These are phyloP conservation scores for Proisotoma minuta DNA, from an alignment of 2,888 invertebrate genomes.

Conservation along the genomic window DNA sequence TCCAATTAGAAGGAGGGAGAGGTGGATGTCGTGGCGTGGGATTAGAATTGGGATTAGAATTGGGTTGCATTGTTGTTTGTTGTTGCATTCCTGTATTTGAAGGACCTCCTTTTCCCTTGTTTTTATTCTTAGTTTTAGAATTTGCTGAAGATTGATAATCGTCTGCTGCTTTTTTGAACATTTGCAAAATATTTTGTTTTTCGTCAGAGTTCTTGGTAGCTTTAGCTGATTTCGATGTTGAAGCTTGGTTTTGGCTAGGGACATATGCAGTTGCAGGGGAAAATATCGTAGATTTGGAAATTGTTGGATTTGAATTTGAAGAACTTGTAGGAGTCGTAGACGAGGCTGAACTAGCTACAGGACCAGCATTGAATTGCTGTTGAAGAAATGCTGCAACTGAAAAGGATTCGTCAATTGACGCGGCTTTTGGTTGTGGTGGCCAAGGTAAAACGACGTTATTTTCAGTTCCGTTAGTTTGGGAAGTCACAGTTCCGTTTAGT, in stretches of 20 bases:
- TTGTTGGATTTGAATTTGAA: neutral
- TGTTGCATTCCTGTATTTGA: neutral
- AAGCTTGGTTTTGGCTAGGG: no score
- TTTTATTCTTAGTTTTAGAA: neutral
- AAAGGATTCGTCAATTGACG: slow-evolving; percentile 3
- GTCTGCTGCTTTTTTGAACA: neutral
- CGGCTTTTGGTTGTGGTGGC: slow-evolving; percentile 6
- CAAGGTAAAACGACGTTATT: no score
- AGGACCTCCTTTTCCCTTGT: neutral
- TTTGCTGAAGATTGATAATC: neutral
- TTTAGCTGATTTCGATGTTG: neutral
- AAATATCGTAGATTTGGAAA: neutral
- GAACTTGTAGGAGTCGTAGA: neutral
- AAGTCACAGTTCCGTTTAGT: no score
- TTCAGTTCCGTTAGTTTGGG: no score
- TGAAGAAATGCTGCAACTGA: slow-evolving; percentile 8
- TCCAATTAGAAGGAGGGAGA: neutral
- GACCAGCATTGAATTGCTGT: slow-evolving; percentile 5
- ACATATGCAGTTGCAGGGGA: slow-evolving; percentile 7
- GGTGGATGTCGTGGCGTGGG: neutral
- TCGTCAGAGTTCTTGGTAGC: neutral
- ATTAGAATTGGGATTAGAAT: neutral
- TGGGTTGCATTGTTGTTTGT: neutral
- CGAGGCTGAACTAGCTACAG: neutral
- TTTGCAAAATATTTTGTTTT: neutral